Evolutionary conservation across 2,888 invertebrate species (phyloP), one percentile per base, ranked within the genome.

Genomic region (Palloptera scutellata): DNA sequence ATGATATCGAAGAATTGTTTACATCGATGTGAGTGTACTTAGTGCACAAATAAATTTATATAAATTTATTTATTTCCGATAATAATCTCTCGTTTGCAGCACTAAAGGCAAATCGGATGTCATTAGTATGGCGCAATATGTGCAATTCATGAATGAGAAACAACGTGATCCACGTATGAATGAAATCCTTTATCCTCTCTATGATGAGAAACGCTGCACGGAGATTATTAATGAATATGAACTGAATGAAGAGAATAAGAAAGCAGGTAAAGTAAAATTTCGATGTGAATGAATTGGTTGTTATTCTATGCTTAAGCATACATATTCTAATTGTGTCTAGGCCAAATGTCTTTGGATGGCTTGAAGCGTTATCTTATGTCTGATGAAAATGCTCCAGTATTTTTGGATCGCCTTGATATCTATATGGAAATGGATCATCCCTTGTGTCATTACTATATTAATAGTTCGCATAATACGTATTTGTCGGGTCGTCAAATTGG

Each of bases 351-450:
- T 69, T 92, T 97, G 85, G 98, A 98, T 85, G 98, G 98, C 48
- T 90, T 99, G 76, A 96, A 98, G 86, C 92, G 98, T 70, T 99
- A 98, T 87, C 89, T 99, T 74, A 99, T 99, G 97, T 98, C 98
- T 0, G 99, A 99, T 85, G 99, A 99, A 86, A 99, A 99, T 87
- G 97, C 98, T 0, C 98, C 99, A 0, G 98, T 99, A 72, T 99
- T 99, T 86, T 88, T 99, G 75, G 99, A 99, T 86, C 89, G 98
- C n/a, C 87, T 98, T 75, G 98, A 98, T 83, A 93, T 95, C 79
- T 97, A 97, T 81, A 94, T 94, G 94, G 98, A 99, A 74, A 98
- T 99, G 99, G 98, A 99, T 84, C 97, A 98, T 83, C 95, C 99
- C 0, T 85, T 99, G 64, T 92, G 96, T 10, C 98, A 99, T 84